These are phyloP conservation scores for Oreohelix idahoensis DNA, from an alignment of 1,140 invertebrate genomes.

Conservation along the genomic window DNA sequence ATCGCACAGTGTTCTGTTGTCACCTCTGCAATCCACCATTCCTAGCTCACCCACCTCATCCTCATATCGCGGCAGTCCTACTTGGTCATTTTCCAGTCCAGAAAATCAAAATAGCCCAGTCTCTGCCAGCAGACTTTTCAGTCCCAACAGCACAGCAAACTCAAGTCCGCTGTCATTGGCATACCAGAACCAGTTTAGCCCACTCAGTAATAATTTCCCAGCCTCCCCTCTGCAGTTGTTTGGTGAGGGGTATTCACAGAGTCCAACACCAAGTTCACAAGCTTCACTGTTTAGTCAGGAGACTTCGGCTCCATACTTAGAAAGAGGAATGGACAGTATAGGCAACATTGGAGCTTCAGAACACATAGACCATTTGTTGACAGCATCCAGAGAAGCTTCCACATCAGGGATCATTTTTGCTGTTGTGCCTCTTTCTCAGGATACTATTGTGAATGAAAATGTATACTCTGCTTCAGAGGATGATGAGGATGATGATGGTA, in stretches of 20 bases:
- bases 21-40: neutral
- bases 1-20: slow-evolving; percentile 9
- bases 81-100: slow-evolving; percentile 2
- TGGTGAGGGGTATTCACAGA: neutral
- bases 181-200: slow-evolving; percentile 13
- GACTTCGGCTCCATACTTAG: neutral
- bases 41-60: neutral
- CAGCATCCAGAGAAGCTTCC: neutral
- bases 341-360: neutral
- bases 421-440: neutral
- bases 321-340: neutral
- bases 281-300: slow-evolving; percentile 1
- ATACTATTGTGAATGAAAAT: neutral
- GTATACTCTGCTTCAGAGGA: slow-evolving; percentile 36
- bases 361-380: neutral
- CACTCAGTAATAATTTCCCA: neutral
- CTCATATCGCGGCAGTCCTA: neutral
- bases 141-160: neutral
- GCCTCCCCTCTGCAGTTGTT: neutral
- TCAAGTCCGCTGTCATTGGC: neutral
- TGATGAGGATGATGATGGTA: slow-evolving; percentile 24
- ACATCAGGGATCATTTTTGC: neutral
- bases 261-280: slow-evolving; percentile 18
- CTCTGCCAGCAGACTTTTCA: neutral
- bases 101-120: neutral